A percentile compares a stretch with the other conserved stretches of the same genome.
phyloP scores from a whole-genome alignment of 1,140 invertebrate genomes.

The Tachypleus tridentatus region DNA sequence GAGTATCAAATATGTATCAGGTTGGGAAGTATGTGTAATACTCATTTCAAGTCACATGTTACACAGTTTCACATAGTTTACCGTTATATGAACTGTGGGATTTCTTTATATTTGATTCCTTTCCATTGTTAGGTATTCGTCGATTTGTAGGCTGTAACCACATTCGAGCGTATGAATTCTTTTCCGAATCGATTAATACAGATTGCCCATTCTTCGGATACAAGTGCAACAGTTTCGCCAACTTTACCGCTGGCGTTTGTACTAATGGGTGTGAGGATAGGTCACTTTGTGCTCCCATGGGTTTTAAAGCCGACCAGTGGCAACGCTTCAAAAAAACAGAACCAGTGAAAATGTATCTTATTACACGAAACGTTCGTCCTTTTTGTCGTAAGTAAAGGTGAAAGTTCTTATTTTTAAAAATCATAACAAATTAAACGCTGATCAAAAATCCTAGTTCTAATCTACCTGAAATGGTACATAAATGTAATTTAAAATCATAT shows the following conservation, averaged over 20 bases:
- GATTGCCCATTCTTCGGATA: constrained; percentile 54
- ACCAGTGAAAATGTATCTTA: constrained; percentile 50
- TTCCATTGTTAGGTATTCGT: constrained; percentile 43
- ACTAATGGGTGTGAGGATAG: constrained; percentile 54
- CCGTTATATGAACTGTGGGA: neutral
- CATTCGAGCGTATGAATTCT: constrained; percentile 66
- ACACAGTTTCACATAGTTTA: no score
- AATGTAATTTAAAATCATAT: neutral
- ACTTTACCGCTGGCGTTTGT: constrained; percentile 58
- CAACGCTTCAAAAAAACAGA: constrained; percentile 23
- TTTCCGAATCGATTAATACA: constrained; percentile 65
- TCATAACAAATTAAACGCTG: neutral
- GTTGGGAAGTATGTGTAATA: no score
- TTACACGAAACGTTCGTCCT: constrained; percentile 50
- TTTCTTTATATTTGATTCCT: constrained; percentile 29
- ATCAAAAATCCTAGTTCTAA: neutral
- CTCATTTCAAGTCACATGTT: no score
- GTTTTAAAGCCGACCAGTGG: constrained; percentile 30
- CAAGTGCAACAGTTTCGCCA: constrained; percentile 42
- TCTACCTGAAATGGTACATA: constrained; percentile 3
- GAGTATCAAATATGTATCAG: no score
- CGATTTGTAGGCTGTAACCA: constrained; percentile 73
- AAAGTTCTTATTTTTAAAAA: constrained; percentile 2
- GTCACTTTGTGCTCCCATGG: constrained; percentile 16
- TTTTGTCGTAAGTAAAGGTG: constrained; percentile 56